Percentiles rank a stretch among this genome's conserved stretches.
Evolutionary conservation across 2,113 vertebrate genomes (phyloP).

Genomic region (Dromiciops gliroides): DNA sequence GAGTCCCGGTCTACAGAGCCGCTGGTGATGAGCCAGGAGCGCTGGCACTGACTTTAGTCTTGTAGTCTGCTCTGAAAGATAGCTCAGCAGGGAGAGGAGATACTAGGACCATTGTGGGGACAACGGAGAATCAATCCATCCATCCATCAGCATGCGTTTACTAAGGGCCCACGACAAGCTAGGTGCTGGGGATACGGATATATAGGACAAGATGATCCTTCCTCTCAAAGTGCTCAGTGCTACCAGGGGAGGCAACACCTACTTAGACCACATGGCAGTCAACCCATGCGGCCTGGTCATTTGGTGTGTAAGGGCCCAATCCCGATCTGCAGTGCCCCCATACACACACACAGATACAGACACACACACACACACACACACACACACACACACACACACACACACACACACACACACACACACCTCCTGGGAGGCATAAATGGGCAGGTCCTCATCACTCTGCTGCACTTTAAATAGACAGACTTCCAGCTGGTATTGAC

Average conservation of each 20-base stretch:
- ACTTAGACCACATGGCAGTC: no score
- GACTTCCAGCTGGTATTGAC: slow-evolving; percentile 84
- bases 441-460: slow-evolving; percentile 81
- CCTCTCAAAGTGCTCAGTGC: not conserved
- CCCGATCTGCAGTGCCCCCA: not conserved
- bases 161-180: not conserved
- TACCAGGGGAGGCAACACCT: not conserved
- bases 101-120: not conserved
- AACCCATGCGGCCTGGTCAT: not conserved
- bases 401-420: not conserved
- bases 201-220: not conserved
- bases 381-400: no score
- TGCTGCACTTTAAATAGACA: slow-evolving; percentile 82
- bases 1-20: not conserved
- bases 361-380: no score
- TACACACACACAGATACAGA: not conserved
- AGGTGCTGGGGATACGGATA: not conserved
- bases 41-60: not conserved
- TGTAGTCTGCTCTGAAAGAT: not conserved
- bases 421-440: not conserved
- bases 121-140: not conserved
- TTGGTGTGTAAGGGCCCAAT: not conserved
- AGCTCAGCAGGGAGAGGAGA: not conserved
- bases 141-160: not conserved
- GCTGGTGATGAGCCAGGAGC: not conserved